Base-by-base conservation (phyloP, 1,140 invertebrate genomes). In the Papilio xuthus region DNA sequence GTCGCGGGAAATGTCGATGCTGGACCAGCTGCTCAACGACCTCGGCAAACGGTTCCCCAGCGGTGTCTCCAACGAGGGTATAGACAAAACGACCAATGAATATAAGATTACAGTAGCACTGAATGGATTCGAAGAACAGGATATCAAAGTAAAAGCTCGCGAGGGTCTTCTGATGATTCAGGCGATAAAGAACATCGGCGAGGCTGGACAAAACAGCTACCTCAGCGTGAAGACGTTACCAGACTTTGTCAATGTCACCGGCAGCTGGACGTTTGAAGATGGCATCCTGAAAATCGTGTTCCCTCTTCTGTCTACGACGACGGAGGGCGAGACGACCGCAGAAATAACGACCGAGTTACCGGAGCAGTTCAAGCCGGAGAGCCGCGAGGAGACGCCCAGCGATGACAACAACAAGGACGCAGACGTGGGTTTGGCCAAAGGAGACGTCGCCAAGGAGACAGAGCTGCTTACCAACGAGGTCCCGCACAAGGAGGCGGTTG, bases 251-350 rank as follows among this genome's bases (percentile, higher is more conserved):
- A 83, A 88, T 47, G 81, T 82, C 3, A 82, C 60, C 32, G 91
- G 91, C 0, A 89, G 76, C 15, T 92, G 90, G 90, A 85, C 80
- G 0, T 91, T 85, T 67, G 81, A 85, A 0, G 67, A 85, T 6
- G 83, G 79, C 6, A 47, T 90, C 0, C 37, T 92, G n/a, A 87
- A 81, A 18, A 84, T 92, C 8, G 77, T 77, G 3, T 91, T 92
- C 78, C 88, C 88, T 2, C 37, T 89, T 7, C 78, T 41, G 77
- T 28, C n/a, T 77, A 82, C 23, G 71, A 23, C 15, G 79, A 44
- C 76, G 77, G 15, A 82, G 81, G 63, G 79, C 76, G 37, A 81
- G 67, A 20, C 72, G 9, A 75, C 77, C 4, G 83, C 81, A 60
- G 75, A 81, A 69, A 12, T 28, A 42, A 81, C 77, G 9, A 78